A percentile compares a stretch with the other conserved stretches of the same genome.
Conservation (phyloP, 2,888 invertebrate species). For the Stenodera caucasica region DNA sequence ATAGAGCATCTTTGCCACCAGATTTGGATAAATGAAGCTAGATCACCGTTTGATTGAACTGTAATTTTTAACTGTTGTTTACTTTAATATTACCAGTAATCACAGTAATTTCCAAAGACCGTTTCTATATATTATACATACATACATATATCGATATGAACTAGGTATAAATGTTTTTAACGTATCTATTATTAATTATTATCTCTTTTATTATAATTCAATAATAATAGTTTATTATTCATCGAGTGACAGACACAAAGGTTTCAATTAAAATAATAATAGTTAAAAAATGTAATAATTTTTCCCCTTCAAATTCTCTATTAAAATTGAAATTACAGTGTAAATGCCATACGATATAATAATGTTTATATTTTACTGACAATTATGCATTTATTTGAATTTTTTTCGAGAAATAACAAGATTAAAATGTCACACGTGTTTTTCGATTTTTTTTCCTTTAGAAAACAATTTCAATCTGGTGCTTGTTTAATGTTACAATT, state of each 20-base stretch:
- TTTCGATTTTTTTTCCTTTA: too few species aligned
- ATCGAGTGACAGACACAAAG: not conserved
- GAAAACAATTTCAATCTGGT: too few species aligned
- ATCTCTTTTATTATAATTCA: not conserved
- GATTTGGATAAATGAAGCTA: not conserved
- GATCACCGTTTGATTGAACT: conserved; percentile 4
- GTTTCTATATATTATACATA: not conserved
- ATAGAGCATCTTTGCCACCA: not conserved
- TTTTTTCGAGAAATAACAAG: too few species aligned
- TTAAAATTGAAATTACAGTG: not conserved
- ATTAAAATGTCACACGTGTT: conserved; percentile 48
- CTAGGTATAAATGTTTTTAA: not conserved
- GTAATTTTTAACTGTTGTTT: not conserved
- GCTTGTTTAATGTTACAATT: conserved; percentile 16
- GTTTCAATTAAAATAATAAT: not conserved
- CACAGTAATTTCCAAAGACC: not conserved
- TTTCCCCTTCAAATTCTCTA: not conserved
- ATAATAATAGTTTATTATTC: not conserved
- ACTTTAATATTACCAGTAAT: conserved; percentile 3
- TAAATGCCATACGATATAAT: conserved; percentile 2
- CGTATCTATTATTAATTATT: not conserved
- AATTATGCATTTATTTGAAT: conserved; percentile 29
- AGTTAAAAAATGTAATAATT: not conserved
- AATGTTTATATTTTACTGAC: conserved; percentile 12
- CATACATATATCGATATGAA: too few species aligned